Percentiles rank a stretch among this genome's conserved stretches.
Evolutionary conservation across 1,140 invertebrate genomes (phyloP).

Genomic region (Drosophila biarmipes): DNA sequence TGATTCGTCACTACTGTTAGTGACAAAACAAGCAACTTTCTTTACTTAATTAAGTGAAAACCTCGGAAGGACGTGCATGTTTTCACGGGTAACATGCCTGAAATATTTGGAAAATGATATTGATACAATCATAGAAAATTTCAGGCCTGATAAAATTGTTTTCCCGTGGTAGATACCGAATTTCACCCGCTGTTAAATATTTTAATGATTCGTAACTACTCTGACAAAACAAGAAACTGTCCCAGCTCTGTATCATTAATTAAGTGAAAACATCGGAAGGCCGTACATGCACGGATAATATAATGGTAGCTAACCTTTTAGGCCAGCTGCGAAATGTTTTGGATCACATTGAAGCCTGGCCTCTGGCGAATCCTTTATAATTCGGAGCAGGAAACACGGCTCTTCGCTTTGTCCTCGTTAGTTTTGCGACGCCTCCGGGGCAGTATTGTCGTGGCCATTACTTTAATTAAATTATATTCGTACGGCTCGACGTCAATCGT

Average conservation of each 20-base stretch:
- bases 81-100: no score
- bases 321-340: constrained; percentile 1
- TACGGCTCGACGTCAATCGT: constrained; percentile 55
- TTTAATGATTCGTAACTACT: no score
- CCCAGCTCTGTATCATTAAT: neutral
- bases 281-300: neutral
- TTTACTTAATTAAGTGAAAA: no score
- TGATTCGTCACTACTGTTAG: no score
- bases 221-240: neutral
- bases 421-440: constrained; percentile 28
- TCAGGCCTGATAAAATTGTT: no score
- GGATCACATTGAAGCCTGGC: constrained; percentile 8
- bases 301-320: neutral
- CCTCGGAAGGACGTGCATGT: no score
- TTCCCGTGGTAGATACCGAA: no score
- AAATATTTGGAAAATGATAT: no score
- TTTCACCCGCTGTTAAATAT: no score
- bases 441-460: constrained; percentile 59
- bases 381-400: constrained; percentile 2
- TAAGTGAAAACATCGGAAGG: neutral
- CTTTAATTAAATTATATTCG: constrained; percentile 75
- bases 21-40: no score
- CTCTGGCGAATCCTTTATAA: constrained; percentile 21
- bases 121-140: no score
- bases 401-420: constrained; percentile 23